These are phyloP conservation scores for Peromyscus attwateri DNA, from an alignment of 2,797 vertebrate species.

Conservation along the genomic window DNA sequence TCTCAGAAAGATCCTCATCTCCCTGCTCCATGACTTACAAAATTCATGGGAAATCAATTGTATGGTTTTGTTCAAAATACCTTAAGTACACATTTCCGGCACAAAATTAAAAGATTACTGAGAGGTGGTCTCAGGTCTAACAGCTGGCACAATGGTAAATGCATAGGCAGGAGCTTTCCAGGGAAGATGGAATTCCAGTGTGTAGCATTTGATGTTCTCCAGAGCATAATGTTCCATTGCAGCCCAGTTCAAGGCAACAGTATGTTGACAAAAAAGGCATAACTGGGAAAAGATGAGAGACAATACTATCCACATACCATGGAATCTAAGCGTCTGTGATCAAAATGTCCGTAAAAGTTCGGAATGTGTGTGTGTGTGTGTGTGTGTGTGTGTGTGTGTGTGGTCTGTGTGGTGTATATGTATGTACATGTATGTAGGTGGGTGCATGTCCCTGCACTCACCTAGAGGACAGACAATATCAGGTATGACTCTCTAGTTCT, in stretches of 20 bases:
- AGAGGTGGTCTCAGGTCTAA: not conserved
- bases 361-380: not conserved
- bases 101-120: not conserved
- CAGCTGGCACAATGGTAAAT: not conserved
- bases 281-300: not conserved
- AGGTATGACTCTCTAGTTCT: not conserved
- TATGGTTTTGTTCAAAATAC: slow-evolving; percentile 25
- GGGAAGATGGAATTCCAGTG: not conserved
- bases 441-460: not conserved
- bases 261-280: not conserved
- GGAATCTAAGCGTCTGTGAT: not conserved
- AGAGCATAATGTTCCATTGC: not conserved
- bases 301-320: accelerated
- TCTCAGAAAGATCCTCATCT: slow-evolving; percentile 10
- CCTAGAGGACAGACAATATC: not conserved
- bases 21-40: not conserved
- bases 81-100: not conserved
- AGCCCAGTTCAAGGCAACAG: not conserved
- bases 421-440: not conserved
- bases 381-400: too few species aligned
- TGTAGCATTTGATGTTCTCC: not conserved
- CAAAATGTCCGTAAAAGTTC: not conserved
- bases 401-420: too few species aligned
- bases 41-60: slow-evolving; percentile 32
- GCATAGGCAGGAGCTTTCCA: not conserved